Conservation (phyloP, 2,888 invertebrate genomes). For the Patella caerulea region DNA sequence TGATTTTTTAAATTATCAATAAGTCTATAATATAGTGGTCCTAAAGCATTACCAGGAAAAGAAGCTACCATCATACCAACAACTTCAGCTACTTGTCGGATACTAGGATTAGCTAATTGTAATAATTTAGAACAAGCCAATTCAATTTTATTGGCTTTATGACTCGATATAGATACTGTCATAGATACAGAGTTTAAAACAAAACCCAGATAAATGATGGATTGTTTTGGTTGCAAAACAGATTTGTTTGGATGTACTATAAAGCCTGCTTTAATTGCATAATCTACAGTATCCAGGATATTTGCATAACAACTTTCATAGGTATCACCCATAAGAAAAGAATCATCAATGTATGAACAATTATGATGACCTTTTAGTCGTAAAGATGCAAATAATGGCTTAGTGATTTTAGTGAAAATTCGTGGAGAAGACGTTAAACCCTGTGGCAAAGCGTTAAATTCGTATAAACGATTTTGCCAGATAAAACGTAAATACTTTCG, state of each 20-base stretch:
- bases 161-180: not conserved
- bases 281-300: conserved; percentile 13
- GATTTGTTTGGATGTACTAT: conserved; percentile 36
- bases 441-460: conserved; percentile 36
- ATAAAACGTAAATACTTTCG: conserved; percentile 35
- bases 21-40: not conserved
- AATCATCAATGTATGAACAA: conserved; percentile 30
- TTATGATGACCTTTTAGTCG: conserved; percentile 26
- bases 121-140: not conserved
- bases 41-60: not conserved
- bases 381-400: conserved; percentile 33
- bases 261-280: conserved; percentile 26
- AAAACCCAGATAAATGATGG: conserved; percentile 31
- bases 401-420: conserved; percentile 38
- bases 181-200: not conserved
- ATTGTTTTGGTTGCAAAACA: conserved; percentile 21
- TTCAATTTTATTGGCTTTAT: no score
- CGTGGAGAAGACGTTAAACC: conserved; percentile 36
- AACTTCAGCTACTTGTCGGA: not conserved
- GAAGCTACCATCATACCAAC: not conserved
- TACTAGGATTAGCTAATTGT: not conserved
- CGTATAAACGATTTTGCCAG: conserved; percentile 29
- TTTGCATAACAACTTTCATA: conserved; percentile 17
- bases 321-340: conserved; percentile 17
- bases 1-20: not conserved